Evolutionary conservation across 1,140 invertebrate genomes (phyloP).

Genomic region (Papilio aristodemus): DNA sequence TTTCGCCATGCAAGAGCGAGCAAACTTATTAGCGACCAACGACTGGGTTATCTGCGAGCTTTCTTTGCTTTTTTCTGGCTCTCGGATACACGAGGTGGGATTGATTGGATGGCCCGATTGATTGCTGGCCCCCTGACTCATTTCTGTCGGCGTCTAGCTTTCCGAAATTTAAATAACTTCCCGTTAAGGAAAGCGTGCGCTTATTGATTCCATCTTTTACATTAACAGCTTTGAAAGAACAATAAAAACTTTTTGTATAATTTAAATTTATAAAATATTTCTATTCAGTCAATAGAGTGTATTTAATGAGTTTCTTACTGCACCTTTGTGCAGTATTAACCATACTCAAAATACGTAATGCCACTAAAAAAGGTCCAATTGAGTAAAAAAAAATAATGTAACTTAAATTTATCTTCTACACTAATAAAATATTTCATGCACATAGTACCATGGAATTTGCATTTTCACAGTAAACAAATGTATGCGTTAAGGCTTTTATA

Average conservation of each 20-base stretch:
- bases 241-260: too few relatives aligned
- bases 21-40: constrained; percentile 70
- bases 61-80: constrained; percentile 66
- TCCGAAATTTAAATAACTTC: constrained; percentile 16
- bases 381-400: not conserved
- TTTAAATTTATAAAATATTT: too few relatives aligned
- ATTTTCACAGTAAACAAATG: not conserved
- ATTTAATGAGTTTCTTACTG: too few relatives aligned
- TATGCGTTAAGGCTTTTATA: constrained; percentile 16
- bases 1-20: constrained; percentile 67
- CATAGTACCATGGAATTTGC: too few relatives aligned
- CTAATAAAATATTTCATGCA: not conserved
- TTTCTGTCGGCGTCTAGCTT: constrained; percentile 41
- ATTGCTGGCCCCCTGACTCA: constrained; percentile 54
- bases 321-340: too few relatives aligned
- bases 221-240: not conserved
- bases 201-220: not conserved
- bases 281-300: too few relatives aligned
- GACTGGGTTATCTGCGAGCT: constrained; percentile 58
- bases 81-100: constrained; percentile 42
- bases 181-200: not conserved
- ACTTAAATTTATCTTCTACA: not conserved
- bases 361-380: too few relatives aligned
- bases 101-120: constrained; percentile 61
- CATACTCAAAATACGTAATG: too few relatives aligned